Conservation (phyloP, 1,140 invertebrate genomes). For the Sycophaga agraensis region DNA sequence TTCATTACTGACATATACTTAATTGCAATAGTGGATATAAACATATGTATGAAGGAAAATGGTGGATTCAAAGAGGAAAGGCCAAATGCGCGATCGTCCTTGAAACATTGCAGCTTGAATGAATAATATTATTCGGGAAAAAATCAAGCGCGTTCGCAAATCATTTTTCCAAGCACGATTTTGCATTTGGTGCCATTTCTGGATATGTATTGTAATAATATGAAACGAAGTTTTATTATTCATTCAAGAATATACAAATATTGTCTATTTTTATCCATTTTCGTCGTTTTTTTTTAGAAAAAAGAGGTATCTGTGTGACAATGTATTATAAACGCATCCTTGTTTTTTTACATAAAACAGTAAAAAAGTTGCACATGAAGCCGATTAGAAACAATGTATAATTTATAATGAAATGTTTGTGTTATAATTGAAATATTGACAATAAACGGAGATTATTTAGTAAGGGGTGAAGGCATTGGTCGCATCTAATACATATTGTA, state of each 20-base stretch:
- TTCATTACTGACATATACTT: too few relatives aligned
- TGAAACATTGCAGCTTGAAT: constrained; percentile 48
- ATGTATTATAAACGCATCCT: not conserved
- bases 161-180: constrained; percentile 48
- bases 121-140: constrained; percentile 47
- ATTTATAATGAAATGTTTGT: too few relatives aligned
- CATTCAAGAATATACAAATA: constrained; percentile 48
- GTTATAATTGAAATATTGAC: not conserved
- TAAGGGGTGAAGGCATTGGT: not conserved
- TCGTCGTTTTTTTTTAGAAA: too few relatives aligned
- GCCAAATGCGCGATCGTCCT: constrained; percentile 51
- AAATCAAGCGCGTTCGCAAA: not conserved
- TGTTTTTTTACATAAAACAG: constrained; percentile 5
- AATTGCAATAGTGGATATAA: too few relatives aligned
- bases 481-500: too few relatives aligned
- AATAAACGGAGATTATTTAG: not conserved
- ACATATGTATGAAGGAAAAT: too few relatives aligned
- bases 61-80: constrained; percentile 44
- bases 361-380: constrained; percentile 11
- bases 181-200: constrained; percentile 46
- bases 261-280: not conserved
- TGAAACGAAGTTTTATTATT: constrained; percentile 54
- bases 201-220: constrained; percentile 31
- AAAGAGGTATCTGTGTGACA: not conserved
- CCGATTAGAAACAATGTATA: not conserved